Conservation (phyloP, 1,140 invertebrate genomes). For the Pseudomyrmex sp. region DNA sequence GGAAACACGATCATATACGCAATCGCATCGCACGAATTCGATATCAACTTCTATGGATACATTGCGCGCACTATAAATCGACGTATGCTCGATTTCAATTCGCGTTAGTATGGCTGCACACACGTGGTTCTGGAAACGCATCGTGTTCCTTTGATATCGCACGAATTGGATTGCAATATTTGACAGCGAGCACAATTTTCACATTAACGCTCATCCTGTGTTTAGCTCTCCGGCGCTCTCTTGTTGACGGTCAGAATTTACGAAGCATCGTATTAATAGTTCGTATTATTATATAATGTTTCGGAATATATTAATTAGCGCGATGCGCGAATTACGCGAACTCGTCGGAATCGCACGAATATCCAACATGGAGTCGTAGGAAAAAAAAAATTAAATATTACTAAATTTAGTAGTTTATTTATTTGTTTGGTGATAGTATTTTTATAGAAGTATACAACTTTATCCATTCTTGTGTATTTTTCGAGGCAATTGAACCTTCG, state of each 20-base stretch:
- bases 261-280: slow-evolving; percentile 40
- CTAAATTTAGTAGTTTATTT: too few relatives aligned
- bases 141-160: slow-evolving; percentile 50
- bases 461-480: too few relatives aligned
- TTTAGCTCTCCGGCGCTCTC: slow-evolving; percentile 8
- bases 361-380: too few relatives aligned
- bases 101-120: slow-evolving; percentile 18
- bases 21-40: slow-evolving; percentile 41
- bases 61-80: slow-evolving; percentile 35
- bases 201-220: slow-evolving; percentile 23
- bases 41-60: slow-evolving; percentile 57
- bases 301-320: slow-evolving; percentile 43
- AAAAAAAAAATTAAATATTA: too few relatives aligned
- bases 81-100: slow-evolving; percentile 57
- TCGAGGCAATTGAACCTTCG: too few relatives aligned
- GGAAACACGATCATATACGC: slow-evolving; percentile 45
- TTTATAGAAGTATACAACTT: too few relatives aligned
- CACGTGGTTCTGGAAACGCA: slow-evolving; percentile 10
- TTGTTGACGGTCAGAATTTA: slow-evolving; percentile 18
- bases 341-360: background rate
- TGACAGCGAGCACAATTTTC: slow-evolving; percentile 45
- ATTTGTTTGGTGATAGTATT: too few relatives aligned
- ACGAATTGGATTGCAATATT: slow-evolving; percentile 56
- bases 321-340: background rate
- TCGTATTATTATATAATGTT: slow-evolving; percentile 7